Percentiles rank a stretch among this genome's conserved stretches.
These are phyloP conservation scores for Cyclopterus lumpus DNA, from an alignment of 2,797 vertebrate species.

Conservation along the genomic window DNA sequence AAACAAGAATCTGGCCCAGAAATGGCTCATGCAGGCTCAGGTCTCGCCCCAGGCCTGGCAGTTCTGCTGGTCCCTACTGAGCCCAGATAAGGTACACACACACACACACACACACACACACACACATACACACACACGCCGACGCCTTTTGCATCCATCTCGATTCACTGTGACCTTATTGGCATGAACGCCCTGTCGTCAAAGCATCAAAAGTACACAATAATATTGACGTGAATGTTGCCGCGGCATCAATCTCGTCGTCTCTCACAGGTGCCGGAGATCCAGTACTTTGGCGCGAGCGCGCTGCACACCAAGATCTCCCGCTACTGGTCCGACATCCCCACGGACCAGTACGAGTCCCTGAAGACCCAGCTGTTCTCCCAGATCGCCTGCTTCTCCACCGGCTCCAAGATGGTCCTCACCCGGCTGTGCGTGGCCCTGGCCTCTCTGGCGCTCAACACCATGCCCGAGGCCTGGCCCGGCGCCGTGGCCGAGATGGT, in stretches of 20 bases:
- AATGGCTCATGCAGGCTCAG: conserved; percentile 99
- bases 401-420: conserved; percentile 97
- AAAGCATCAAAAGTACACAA: neutral
- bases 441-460: conserved; percentile 97
- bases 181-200: neutral
- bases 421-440: conserved; percentile 96
- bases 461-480: conserved; percentile 98
- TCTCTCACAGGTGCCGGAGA: conserved; percentile 90
- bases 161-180: too few species aligned
- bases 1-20: conserved; percentile 99
- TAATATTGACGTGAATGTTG: neutral
- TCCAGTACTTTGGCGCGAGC: conserved; percentile 98
- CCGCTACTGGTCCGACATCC: conserved; percentile 98
- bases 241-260: neutral
- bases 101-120: neutral
- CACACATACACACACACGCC: neutral
- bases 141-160: conserved; percentile 8
- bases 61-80: conserved; percentile 97
- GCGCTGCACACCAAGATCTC: conserved; percentile 99
- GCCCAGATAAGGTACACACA: conserved; percentile 89
- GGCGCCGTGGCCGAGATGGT: conserved; percentile 98
- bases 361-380: conserved; percentile 97
- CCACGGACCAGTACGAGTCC: conserved; percentile 94
- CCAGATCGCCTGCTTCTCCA: conserved; percentile 95
- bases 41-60: conserved; percentile 99